phyloP scores from a whole-genome alignment of 2,113 vertebrate species.

The Odontesthes bonariensis region DNA sequence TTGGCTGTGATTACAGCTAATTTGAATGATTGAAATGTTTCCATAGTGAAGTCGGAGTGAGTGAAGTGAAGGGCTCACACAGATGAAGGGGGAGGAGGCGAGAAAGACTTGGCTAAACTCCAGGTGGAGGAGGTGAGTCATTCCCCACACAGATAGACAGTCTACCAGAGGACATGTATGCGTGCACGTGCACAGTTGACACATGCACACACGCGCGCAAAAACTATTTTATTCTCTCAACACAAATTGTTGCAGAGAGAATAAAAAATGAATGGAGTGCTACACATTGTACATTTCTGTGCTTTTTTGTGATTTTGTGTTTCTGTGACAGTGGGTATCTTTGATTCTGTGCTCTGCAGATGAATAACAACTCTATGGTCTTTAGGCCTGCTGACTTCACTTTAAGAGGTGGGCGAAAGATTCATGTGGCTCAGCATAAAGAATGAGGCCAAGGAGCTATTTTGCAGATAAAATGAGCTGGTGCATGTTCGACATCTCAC shows the following conservation, averaged over 20 bases:
- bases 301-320: conserved; percentile 25
- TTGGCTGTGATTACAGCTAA: conserved; percentile 79
- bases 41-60: conserved; percentile 72
- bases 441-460: background rate
- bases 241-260: conserved; percentile 50
- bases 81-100: conserved; percentile 75
- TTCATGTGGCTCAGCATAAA: conserved; percentile 22
- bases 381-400: conserved; percentile 26
- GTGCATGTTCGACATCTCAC: background rate
- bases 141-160: conserved; percentile 65
- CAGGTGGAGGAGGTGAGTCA: conserved; percentile 80
- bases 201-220: background rate
- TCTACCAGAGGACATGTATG: conserved; percentile 39
- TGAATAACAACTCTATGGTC: conserved; percentile 20
- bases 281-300: conserved; percentile 12
- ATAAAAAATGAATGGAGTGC: conserved; percentile 44
- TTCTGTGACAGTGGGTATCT: conserved; percentile 10
- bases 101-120: conserved; percentile 76
- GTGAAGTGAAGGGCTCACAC: conserved; percentile 76
- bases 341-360: conserved; percentile 19
- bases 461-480: background rate
- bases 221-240: background rate
- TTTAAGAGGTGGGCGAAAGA: conserved; percentile 26
- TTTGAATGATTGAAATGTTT: conserved; percentile 81
- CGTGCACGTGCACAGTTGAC: conserved; percentile 26